Evolutionary conservation across 2,888 invertebrate species (phyloP).

Genomic region (Theretra japonica): DNA sequence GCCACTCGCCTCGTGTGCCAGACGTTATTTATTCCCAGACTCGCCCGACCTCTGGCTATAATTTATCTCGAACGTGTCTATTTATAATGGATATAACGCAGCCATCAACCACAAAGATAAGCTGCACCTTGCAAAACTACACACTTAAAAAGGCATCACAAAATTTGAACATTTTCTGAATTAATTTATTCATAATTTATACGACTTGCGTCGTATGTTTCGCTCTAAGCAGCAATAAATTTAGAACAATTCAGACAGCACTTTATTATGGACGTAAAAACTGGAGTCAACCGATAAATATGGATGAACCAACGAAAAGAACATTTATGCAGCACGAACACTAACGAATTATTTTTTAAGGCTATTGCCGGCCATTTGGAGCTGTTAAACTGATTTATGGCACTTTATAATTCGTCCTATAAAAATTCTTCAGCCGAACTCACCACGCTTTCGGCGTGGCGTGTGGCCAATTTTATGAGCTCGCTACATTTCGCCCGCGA

Average conservation of each 20-base stretch:
- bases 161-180: neutral
- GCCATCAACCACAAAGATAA: conserved; percentile 37
- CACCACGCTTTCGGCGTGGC: conserved; percentile 41
- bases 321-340: neutral
- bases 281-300: neutral
- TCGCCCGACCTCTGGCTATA: conserved; percentile 50
- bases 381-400: conserved; percentile 49
- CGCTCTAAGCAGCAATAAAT: neutral
- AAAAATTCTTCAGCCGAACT: conserved; percentile 42
- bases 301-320: neutral
- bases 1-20: conserved; percentile 36
- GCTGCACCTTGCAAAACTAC: neutral
- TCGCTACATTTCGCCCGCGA: conserved; percentile 33
- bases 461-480: conserved; percentile 34
- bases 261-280: neutral
- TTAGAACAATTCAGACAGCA: neutral
- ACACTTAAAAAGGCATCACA: neutral
- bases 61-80: conserved; percentile 53
- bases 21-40: conserved; percentile 59
- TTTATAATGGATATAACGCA: conserved; percentile 52
- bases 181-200: conserved; percentile 14
- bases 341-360: conserved; percentile 24
- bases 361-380: conserved; percentile 39
- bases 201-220: neutral
- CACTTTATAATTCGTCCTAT: conserved; percentile 40